phyloP scores from a whole-genome alignment of 2,113 vertebrate genomes.

The Benitochromis conjunctus region DNA sequence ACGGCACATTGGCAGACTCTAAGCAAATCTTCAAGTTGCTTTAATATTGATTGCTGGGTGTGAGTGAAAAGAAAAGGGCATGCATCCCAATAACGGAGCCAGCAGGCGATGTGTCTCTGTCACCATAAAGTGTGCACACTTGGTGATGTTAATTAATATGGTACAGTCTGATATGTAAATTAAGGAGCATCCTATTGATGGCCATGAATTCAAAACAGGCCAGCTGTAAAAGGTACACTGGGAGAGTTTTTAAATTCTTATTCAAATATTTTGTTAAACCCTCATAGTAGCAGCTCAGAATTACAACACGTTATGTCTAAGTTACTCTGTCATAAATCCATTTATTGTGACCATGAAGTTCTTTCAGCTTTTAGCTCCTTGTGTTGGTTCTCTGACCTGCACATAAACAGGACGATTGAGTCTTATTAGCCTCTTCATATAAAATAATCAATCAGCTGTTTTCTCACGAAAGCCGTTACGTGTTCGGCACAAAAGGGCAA shows the following conservation, averaged over 20 bases:
- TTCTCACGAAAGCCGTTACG: not conserved
- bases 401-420: not conserved
- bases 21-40: not conserved
- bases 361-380: not conserved
- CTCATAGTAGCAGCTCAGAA: not conserved
- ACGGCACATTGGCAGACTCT: not conserved
- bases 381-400: not conserved
- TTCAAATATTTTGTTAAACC: not conserved
- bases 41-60: not conserved
- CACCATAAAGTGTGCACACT: conserved; percentile 19
- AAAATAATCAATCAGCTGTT: not conserved
- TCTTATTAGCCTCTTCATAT: not conserved
- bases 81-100: conserved; percentile 10
- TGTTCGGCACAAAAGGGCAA: not conserved
- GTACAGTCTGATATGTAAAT: conserved; percentile 35
- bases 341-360: not conserved
- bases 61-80: not conserved
- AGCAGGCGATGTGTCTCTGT: conserved; percentile 14
- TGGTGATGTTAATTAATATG: conserved; percentile 37
- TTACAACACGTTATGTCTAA: not conserved
- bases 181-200: conserved; percentile 6
- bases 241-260: not conserved
- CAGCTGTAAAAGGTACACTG: not conserved
- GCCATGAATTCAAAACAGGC: conserved; percentile 5
- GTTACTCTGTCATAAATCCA: not conserved